A percentile compares a stretch with the other conserved stretches of the same genome.
Conservation (phyloP, 2,113 vertebrate genomes). For the Limnothrissa miodon region DNA sequence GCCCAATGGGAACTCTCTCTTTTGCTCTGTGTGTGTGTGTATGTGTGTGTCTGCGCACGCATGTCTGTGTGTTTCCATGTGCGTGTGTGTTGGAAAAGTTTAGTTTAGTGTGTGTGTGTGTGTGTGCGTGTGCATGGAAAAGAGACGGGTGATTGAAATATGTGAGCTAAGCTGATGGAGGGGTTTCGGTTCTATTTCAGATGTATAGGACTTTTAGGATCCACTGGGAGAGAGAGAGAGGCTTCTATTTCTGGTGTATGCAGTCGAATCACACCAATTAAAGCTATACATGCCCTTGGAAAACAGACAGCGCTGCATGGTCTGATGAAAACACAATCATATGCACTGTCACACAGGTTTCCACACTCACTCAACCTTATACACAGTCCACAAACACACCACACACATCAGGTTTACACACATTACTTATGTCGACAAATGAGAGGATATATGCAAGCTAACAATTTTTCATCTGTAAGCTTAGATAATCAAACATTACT, state of each 20-base stretch:
- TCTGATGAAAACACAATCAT: background rate
- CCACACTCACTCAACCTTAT: background rate
- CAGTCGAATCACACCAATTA: background rate
- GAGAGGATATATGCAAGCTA: background rate
- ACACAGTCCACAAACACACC: background rate
- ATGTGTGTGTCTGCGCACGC: background rate
- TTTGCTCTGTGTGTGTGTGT: background rate
- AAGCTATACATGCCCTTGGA: background rate
- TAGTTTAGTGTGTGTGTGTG: background rate
- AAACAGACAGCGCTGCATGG: background rate
- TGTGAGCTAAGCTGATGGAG: slow-evolving; percentile 11
- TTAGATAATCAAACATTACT: no score
- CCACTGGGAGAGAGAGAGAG: background rate
- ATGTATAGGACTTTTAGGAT: slow-evolving; percentile 16
- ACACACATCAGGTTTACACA: background rate
- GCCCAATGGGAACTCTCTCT: slow-evolving; percentile 2
- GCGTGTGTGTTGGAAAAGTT: background rate
- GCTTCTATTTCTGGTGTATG: background rate
- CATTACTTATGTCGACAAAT: background rate
- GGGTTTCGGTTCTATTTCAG: slow-evolving; percentile 8
- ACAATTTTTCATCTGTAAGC: background rate
- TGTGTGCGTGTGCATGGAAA: background rate
- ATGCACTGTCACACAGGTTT: background rate
- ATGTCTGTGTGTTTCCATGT: background rate
- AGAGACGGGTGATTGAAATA: slow-evolving; percentile 18